These are phyloP conservation scores for Hirtodrosophila alboralis DNA, from an alignment of 2,888 invertebrate species.

Conservation along the genomic window DNA sequence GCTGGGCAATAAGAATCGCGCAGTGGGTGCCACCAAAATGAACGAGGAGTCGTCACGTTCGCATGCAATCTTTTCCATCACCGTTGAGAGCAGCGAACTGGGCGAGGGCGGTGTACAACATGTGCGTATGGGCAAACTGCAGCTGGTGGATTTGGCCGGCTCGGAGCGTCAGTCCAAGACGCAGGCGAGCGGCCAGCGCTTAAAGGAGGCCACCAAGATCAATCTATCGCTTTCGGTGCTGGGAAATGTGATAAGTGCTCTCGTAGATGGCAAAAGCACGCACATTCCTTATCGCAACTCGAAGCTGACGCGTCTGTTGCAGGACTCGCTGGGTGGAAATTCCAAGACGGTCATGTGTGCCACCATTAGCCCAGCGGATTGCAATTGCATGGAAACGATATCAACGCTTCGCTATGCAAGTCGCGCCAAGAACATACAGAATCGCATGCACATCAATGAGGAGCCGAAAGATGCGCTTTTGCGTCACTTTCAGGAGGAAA, in stretches of 20 bases:
- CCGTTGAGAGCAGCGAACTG: conserved; percentile 96
- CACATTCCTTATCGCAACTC: conserved; percentile 99
- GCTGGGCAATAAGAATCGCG: conserved; percentile 97
- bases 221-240: conserved; percentile 98
- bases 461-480: conserved; percentile 98
- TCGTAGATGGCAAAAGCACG: conserved; percentile 98
- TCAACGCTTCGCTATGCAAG: conserved; percentile 98
- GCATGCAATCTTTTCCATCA: conserved; percentile 99
- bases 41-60: conserved; percentile 98
- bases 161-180: conserved; percentile 99
- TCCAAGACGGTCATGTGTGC: conserved; percentile 98
- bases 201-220: conserved; percentile 99
- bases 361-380: conserved; percentile 97
- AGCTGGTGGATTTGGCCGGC: conserved; percentile 98
- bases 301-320: conserved; percentile 95
- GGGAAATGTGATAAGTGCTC: conserved; percentile 98
- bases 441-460: conserved; percentile 97
- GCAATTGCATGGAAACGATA: conserved; percentile 98
- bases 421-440: conserved; percentile 98
- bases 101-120: conserved; percentile 93
- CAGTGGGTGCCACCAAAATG: conserved; percentile 97
- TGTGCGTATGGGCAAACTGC: conserved; percentile 97
- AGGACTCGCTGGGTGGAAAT: conserved; percentile 98
- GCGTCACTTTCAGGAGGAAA: conserved; percentile 97
- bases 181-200: conserved; percentile 95